These are phyloP conservation scores for Vulpes ferrilata DNA, from an alignment of 2,113 vertebrate genomes.

Conservation along the genomic window DNA sequence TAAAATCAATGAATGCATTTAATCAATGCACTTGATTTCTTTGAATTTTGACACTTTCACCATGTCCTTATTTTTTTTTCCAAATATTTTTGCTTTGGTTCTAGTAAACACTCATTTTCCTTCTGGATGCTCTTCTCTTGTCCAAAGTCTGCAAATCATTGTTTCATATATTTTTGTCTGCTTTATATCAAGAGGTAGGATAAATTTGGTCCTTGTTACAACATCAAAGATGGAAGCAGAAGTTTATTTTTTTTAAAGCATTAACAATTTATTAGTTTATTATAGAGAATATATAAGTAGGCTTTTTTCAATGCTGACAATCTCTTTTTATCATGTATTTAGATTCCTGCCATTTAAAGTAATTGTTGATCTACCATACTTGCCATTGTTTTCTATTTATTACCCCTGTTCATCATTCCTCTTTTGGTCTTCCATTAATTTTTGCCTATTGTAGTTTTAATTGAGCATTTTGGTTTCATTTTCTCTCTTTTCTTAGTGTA, in stretches of 20 bases:
- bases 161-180: not conserved
- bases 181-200: not conserved
- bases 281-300: not conserved
- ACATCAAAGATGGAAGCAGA: not conserved
- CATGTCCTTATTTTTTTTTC: not conserved
- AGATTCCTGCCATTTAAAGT: not conserved
- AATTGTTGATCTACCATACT: not conserved
- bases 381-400: not conserved
- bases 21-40: not conserved
- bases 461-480: not conserved
- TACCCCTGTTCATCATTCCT: not conserved
- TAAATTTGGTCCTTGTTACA: not conserved
- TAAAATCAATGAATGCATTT: not conserved
- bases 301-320: not conserved
- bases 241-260: not conserved
- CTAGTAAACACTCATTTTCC: not conserved
- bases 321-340: not conserved
- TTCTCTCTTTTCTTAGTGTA: not conserved
- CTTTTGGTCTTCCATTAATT: not conserved
- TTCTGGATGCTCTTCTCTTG: not conserved
- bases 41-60: not conserved
- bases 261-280: not conserved
- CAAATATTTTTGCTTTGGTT: not conserved
- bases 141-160: not conserved
- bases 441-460: not conserved